Evolutionary conservation across 2,113 vertebrate species (phyloP).

Genomic region (Tonatia bakeri): DNA sequence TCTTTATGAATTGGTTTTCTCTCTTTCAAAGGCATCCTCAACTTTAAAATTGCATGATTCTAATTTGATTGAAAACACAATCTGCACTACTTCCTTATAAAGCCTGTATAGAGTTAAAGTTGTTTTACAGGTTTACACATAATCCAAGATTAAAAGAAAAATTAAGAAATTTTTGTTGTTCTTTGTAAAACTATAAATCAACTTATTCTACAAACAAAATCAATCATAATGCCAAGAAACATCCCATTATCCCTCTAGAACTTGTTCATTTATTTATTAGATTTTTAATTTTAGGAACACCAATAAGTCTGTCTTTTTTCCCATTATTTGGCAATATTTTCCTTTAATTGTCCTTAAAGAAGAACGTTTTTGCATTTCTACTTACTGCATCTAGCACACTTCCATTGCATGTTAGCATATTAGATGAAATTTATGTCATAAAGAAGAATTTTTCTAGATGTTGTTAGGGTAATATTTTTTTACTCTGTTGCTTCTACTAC

Average conservation of each 20-base stretch:
- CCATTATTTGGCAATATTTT: background rate
- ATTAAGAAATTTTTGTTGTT: background rate
- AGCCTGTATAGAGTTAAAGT: background rate
- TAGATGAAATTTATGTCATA: background rate
- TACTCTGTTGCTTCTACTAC: background rate
- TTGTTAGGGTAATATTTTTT: background rate
- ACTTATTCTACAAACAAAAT: background rate
- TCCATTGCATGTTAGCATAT: background rate
- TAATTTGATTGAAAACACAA: background rate
- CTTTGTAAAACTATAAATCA: background rate
- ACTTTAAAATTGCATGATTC: background rate
- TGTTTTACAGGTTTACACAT: background rate
- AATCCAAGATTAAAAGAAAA: background rate
- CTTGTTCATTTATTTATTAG: background rate
- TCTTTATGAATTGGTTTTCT: background rate
- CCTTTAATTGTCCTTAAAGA: background rate
- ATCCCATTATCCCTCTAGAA: background rate
- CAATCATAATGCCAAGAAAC: background rate
- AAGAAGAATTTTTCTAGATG: background rate
- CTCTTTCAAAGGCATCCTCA: slow-evolving; percentile 20
- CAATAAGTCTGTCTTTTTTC: background rate
- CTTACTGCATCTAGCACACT: background rate
- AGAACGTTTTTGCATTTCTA: background rate
- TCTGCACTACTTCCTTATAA: background rate
- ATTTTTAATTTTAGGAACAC: background rate